Evolutionary conservation across 2,888 invertebrate species (phyloP).

Genomic region (Kryphioiulus occultus): DNA sequence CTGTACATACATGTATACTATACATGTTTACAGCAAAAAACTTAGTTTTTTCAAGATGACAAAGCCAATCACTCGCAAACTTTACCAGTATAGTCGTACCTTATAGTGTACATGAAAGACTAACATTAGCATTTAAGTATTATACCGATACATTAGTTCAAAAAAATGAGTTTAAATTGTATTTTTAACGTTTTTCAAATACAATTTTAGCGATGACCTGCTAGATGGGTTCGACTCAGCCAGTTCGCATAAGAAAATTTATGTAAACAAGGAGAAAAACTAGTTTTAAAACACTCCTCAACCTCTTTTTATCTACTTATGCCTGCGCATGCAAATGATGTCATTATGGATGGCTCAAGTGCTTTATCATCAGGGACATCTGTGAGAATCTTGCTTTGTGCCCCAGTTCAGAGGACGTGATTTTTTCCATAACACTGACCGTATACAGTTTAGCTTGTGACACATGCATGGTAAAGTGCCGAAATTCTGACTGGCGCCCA

Average conservation of each 20-base stretch:
- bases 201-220: too few relatives aligned
- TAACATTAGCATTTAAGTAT: too few relatives aligned
- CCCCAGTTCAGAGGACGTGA: background rate
- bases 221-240: background rate
- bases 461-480: background rate
- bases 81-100: too few relatives aligned
- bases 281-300: background rate
- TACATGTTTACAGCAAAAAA: too few relatives aligned
- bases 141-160: too few relatives aligned
- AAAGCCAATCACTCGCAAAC: too few relatives aligned
- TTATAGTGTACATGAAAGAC: too few relatives aligned
- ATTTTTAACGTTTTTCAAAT: too few relatives aligned
- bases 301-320: background rate
- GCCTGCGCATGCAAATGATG: background rate
- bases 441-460: background rate
- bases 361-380: background rate
- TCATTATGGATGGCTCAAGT: background rate
- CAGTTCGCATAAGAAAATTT: background rate
- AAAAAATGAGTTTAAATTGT: too few relatives aligned
- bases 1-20: too few relatives aligned
- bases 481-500: background rate
- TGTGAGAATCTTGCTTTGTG: background rate
- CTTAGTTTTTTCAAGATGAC: too few relatives aligned
- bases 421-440: background rate
- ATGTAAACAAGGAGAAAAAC: background rate